Percentiles rank a stretch among this genome's conserved stretches.
Evolutionary conservation across 2,888 invertebrate species (phyloP).

Genomic region (Galeruca laticollis): DNA sequence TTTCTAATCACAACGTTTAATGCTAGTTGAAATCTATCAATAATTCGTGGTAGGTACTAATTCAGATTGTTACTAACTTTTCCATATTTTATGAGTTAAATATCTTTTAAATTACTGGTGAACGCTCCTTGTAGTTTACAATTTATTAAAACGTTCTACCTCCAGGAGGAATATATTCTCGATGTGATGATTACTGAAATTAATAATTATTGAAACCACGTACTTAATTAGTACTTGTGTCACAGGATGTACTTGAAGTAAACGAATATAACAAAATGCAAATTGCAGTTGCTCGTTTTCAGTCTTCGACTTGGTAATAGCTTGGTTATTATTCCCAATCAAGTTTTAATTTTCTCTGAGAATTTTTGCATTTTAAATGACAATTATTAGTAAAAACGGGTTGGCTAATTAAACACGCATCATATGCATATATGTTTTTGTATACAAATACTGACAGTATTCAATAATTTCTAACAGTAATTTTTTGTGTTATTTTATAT

Average conservation of each 20-base stretch:
- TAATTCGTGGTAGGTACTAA: too few species aligned
- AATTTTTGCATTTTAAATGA: slow-evolving; percentile 21
- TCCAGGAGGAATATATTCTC: slow-evolving; percentile 22
- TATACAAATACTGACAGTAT: not conserved
- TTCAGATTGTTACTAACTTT: too few species aligned
- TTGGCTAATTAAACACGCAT: not conserved
- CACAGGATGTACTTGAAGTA: slow-evolving; percentile 35
- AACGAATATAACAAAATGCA: slow-evolving; percentile 31
- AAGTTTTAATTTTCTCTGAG: slow-evolving; percentile 17
- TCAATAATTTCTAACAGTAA: not conserved
- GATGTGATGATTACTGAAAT: slow-evolving; percentile 30
- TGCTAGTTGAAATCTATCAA: too few species aligned
- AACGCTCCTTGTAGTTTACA: not conserved
- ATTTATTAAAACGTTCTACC: not conserved
- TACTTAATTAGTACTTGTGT: slow-evolving; percentile 35
- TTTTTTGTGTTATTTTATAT: too few species aligned
- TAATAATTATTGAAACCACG: slow-evolving; percentile 25
- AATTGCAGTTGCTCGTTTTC: slow-evolving; percentile 31
- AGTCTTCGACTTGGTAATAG: slow-evolving; percentile 25
- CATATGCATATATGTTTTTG: not conserved
- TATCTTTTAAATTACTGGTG: not conserved
- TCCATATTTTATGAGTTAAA: not conserved
- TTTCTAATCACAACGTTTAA: too few species aligned
- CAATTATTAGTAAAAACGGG: not conserved
- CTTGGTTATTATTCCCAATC: slow-evolving; percentile 25